Base-by-base conservation (phyloP, 2,113 vertebrate species). In the Austrofundulus limnaeus region DNA sequence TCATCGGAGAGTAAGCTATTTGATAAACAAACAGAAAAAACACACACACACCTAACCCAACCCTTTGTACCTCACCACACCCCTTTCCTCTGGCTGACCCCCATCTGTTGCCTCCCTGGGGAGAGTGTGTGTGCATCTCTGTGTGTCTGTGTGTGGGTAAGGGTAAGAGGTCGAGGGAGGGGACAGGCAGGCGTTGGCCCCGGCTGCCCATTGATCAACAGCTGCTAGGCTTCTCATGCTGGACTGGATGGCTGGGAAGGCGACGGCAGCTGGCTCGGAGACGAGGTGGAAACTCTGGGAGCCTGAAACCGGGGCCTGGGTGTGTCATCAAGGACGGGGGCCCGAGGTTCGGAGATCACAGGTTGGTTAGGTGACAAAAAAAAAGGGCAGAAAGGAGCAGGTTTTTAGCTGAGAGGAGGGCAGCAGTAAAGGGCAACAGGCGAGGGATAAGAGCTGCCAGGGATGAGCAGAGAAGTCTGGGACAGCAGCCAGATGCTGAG, bases 221-320 rank as follows among this genome's bases (percentile, higher is more conserved):
- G 92, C 92, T 93, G 92, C 88, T 84, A 25, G 77, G 77, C 84
- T 90, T 93, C 89, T 91, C 91, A 91, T 87, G 89, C 86, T 87
- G 89, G 61, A 89, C 61, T 28, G 82, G 85, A 82, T 78, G 78
- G 83, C 87, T 77, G 85, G 52, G 80, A 77, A 77, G 84, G 82
- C 77, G 73, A 77, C 85, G 85, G 86, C 86, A 88, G 87, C 87
- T 88, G 89, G 87, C 72, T 55, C 17, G 49, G 65, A 70, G 60
- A 74, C 66, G 82, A 81, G 72, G 78, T 80, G 77, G 66, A 46
- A 76, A 61, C 69, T 74, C 14, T 17, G 74, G 77, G 74, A 74
- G 73, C 78, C 78, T 72, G 81, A 79, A 76, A 77, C 66, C 60
- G 76, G 50, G 78, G 53, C 62, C 79, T 5, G 37, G 31, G 58